Percentiles rank a stretch among this genome's conserved stretches.
Evolutionary conservation across 2,888 invertebrate species (phyloP).

Genomic region (Thereva nobilitata): DNA sequence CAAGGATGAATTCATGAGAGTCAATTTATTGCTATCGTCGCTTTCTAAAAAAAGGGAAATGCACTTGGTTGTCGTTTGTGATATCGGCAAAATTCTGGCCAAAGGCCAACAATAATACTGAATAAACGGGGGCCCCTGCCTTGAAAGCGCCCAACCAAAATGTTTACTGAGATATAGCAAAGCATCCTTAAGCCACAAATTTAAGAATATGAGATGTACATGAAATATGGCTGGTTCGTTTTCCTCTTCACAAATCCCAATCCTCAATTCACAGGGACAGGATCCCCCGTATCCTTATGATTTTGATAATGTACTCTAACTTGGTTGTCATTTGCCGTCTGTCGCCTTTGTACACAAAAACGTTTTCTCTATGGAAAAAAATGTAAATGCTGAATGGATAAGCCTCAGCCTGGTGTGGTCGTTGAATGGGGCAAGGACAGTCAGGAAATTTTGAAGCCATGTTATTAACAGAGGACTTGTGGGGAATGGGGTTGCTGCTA

Average conservation of each 20-base stretch:
- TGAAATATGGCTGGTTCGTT: slow-evolving; percentile 4
- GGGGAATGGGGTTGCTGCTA: too few relatives aligned
- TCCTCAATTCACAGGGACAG: neutral
- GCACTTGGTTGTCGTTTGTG: slow-evolving; percentile 15
- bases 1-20: slow-evolving; percentile 21
- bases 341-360: neutral
- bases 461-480: too few relatives aligned
- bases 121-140: slow-evolving; percentile 6
- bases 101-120: slow-evolving; percentile 16
- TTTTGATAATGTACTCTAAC: neutral
- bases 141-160: slow-evolving; percentile 1
- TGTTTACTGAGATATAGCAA: slow-evolving; percentile 10
- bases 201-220: slow-evolving; percentile 14
- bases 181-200: neutral
- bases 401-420: too few relatives aligned
- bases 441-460: too few relatives aligned
- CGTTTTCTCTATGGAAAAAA: neutral
- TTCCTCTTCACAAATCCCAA: neutral
- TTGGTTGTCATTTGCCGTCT: slow-evolving; percentile 5
- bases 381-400: too few relatives aligned
- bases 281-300: neutral
- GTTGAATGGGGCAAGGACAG: too few relatives aligned
- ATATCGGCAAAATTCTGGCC: slow-evolving; percentile 19
- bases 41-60: slow-evolving; percentile 11
- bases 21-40: slow-evolving; percentile 24